phyloP scores from a whole-genome alignment of 30 jellyfish, hydroid and myxozoan genomes.

The Hydractinia echinata region DNA sequence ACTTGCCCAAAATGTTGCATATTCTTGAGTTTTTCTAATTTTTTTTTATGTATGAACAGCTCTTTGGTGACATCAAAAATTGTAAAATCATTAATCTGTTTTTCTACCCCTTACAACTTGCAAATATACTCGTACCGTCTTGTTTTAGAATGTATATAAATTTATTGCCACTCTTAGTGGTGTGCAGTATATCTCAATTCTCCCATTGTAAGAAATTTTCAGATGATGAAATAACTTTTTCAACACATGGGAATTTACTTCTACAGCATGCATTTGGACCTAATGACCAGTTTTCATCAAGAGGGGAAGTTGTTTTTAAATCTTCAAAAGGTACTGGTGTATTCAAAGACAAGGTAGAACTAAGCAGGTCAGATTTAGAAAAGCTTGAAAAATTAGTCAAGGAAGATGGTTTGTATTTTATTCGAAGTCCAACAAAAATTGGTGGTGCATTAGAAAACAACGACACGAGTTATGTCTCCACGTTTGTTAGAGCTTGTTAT shows the following conservation, averaged over 20 bases:
- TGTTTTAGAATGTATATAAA: too few species aligned
- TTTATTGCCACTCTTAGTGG: too few species aligned
- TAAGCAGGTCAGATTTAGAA: constrained; percentile 19
- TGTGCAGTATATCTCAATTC: too few species aligned
- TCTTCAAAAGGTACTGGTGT: constrained; percentile 46
- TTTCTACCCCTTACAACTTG: too few species aligned
- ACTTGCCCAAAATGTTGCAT: too few species aligned
- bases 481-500: constrained; percentile 85
- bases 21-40: too few species aligned
- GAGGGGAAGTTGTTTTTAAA: constrained; percentile 65
- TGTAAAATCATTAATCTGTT: too few species aligned
- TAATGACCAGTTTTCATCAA: constrained; percentile 19
- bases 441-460: constrained; percentile 45
- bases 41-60: too few species aligned
- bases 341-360: constrained; percentile 44
- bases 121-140: too few species aligned
- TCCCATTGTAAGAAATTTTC: background rate
- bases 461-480: constrained; percentile 56
- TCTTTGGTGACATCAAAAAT: too few species aligned
- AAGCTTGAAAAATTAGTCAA: constrained; percentile 50
- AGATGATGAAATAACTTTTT: constrained; percentile 42
- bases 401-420: constrained; percentile 74
- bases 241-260: constrained; percentile 57
- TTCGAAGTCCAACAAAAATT: constrained; percentile 71
- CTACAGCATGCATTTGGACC: constrained; percentile 86